These are phyloP conservation scores for Vicugna pacos DNA, from an alignment of 2,113 vertebrate genomes.

Conservation along the genomic window DNA sequence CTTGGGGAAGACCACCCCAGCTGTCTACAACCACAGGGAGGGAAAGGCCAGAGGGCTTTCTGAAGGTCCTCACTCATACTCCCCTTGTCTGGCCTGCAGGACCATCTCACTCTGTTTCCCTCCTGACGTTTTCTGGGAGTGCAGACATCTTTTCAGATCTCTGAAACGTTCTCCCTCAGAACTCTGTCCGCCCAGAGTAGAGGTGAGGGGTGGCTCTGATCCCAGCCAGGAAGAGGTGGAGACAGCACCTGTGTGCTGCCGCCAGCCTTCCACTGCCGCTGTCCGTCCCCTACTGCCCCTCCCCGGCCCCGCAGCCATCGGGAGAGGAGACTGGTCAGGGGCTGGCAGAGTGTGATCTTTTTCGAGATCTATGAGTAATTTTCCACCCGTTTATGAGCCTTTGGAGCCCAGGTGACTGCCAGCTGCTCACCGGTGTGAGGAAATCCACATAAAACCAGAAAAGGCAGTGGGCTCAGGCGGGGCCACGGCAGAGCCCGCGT, in stretches of 20 bases:
- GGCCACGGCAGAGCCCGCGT: neutral
- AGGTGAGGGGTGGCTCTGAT: neutral
- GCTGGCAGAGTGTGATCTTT: neutral
- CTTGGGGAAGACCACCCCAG: neutral
- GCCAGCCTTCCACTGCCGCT: neutral
- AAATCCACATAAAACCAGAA: slow-evolving; percentile 39
- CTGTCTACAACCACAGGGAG: neutral
- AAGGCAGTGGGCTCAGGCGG: neutral
- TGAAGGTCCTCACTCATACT: neutral
- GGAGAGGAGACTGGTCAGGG: neutral
- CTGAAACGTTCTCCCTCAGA: neutral
- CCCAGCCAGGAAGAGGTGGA: neutral
- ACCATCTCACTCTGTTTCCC: neutral
- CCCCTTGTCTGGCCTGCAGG: neutral
- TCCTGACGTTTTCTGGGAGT: neutral
- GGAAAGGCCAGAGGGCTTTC: neutral
- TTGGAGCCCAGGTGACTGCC: slow-evolving; percentile 59
- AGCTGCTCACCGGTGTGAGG: slow-evolving; percentile 11
- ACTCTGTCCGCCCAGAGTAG: neutral
- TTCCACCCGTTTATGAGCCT: slow-evolving; percentile 77
- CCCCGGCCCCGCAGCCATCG: neutral
- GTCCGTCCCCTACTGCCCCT: neutral
- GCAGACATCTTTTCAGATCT: neutral
- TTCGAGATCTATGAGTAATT: slow-evolving; percentile 80
- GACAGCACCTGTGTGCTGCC: fast-evolving